Conservation (phyloP, 2,797 vertebrate genomes). For the Corythornis leucogaster region DNA sequence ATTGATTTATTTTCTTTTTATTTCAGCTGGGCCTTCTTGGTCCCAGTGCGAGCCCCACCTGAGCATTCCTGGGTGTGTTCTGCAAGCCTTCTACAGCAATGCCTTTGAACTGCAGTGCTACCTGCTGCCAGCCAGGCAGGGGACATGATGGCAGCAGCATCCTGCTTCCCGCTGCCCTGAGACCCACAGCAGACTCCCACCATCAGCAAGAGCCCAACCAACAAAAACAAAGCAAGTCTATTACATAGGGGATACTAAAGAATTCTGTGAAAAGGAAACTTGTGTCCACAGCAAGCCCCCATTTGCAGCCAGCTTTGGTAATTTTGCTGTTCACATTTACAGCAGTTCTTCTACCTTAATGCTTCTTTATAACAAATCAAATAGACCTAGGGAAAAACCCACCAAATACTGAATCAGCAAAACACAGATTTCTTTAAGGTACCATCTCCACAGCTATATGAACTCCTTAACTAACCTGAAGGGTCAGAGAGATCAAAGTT, state of each 20-base stretch:
- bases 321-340: not conserved
- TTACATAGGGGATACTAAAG: not conserved
- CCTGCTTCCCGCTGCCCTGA: not conserved
- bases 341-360: not conserved
- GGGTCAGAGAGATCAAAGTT: not conserved
- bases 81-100: not conserved
- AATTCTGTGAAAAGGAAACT: not conserved
- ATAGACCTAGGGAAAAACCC: not conserved
- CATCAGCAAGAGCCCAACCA: fast-evolving
- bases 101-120: not conserved
- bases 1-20: not conserved
- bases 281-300: not conserved
- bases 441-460: not conserved
- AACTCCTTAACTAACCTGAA: not conserved
- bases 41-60: not conserved
- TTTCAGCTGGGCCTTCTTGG: not conserved
- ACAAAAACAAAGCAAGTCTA: not conserved
- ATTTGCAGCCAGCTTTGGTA: not conserved
- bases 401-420: not conserved
- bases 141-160: not conserved
- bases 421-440: not conserved
- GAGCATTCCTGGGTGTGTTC: not conserved
- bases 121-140: not conserved
- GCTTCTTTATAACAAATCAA: not conserved
- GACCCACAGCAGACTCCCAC: not conserved